Base-by-base conservation (phyloP, 2,797 vertebrate species). In the Esox masquinongy region DNA sequence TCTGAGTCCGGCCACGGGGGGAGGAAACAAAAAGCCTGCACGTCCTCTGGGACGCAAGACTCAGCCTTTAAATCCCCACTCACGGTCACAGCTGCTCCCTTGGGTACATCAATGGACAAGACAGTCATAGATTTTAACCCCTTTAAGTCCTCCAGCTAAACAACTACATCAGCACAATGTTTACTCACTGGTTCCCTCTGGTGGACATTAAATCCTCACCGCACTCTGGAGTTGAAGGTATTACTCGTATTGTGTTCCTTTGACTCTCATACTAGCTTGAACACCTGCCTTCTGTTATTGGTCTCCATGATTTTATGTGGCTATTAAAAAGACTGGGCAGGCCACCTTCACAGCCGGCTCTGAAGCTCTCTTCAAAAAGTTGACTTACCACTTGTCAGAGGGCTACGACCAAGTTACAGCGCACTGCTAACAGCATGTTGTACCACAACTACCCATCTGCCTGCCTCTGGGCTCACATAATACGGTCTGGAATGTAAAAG, bases 101-200 rank as follows among this genome's bases (percentile, higher is more conserved):
- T 14, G 9, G 26, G 16, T 67, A 67, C 15, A 67, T 2, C 59
- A 24, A 26, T 2, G 11, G 1, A 36, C 26, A 9, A n/a, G 7
- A 17, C 24, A 14, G 14, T 26, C 26, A 64, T 47, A 47, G 43
- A 8, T 4, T 43, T 53, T 4, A 59, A 8, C n/a, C 24, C 29
- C 71, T 49, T 50, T 3, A 15, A 50, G 5, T 15, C 36, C 22
- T 69, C 19, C 22, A 17, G n/a, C 5, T 7, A 36, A 26, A 56
- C 17, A 24, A 47, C 16, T 73, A 73, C 29, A 70, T 31, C 5
- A 11, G 19, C 26, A 56, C 1, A 17, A 80, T 22, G 68, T 34
- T 36, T 59, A 29, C 51, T 83, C 73, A 61, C 24, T 82, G 78
- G 43, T 80, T 82, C 86, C 81, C 86, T 79, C 85, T 89, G 75